A percentile compares a stretch with the other conserved stretches of the same genome.
Evolutionary conservation across 1,140 invertebrate genomes (phyloP).

Genomic region (Zaprionus africanus): DNA sequence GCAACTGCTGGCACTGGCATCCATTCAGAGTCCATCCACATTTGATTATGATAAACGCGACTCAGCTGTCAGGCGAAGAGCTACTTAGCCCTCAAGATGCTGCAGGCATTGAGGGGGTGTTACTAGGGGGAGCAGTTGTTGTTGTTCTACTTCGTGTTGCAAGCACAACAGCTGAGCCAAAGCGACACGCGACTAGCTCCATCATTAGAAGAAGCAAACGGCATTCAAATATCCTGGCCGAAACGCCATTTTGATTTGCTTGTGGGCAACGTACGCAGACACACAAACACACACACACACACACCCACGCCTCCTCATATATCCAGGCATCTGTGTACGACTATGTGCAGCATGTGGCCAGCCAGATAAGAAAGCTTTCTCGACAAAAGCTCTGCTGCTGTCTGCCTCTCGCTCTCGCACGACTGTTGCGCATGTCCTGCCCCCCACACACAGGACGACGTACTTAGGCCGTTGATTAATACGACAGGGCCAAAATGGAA

Average conservation of each 20-base stretch:
- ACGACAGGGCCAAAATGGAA: constrained; percentile 58
- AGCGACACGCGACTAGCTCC: constrained; percentile 50
- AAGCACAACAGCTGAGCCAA: constrained; percentile 74
- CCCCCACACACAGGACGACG: constrained; percentile 43
- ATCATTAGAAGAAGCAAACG: constrained; percentile 36
- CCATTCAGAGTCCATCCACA: constrained; percentile 62
- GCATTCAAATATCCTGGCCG: constrained; percentile 12
- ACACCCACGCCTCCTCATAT: not conserved
- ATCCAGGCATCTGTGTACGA: not conserved
- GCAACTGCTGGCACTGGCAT: constrained; percentile 21
- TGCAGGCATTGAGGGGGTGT: constrained; percentile 34
- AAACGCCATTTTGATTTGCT: constrained; percentile 76
- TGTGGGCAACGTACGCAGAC: constrained; percentile 30
- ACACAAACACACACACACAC: constrained; percentile 30
- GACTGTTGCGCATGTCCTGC: constrained; percentile 78
- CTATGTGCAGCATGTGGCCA: constrained; percentile 40
- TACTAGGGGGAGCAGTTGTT: constrained; percentile 56
- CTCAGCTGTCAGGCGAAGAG: constrained; percentile 78
- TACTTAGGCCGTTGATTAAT: constrained; percentile 70
- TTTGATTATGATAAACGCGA: constrained; percentile 81
- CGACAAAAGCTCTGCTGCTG: constrained; percentile 58
- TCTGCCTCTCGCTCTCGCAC: constrained; percentile 63
- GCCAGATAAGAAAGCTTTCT: constrained; percentile 75
- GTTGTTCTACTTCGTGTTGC: constrained; percentile 16
- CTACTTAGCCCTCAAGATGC: constrained; percentile 76